Evolutionary conservation across 2,113 vertebrate species (phyloP).

Genomic region (Platichthys flesus): DNA sequence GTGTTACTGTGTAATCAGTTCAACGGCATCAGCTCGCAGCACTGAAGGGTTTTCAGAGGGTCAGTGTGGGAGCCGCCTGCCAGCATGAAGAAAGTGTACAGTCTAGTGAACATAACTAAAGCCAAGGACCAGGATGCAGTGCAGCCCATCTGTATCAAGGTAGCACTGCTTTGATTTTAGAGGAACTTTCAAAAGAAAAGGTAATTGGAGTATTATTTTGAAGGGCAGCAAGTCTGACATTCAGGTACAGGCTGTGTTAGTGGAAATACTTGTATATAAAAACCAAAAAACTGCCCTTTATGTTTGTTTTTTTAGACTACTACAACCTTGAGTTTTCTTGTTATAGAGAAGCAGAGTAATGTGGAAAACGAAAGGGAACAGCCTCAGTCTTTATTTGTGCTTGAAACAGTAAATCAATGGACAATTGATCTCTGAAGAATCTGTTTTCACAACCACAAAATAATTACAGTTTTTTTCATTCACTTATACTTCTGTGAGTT

Average conservation of each 20-base stretch:
- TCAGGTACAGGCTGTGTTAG: background rate
- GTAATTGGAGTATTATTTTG: background rate
- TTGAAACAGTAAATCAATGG: background rate
- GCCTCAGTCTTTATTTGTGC: too few species aligned
- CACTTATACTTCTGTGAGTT: background rate
- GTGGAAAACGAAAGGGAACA: too few species aligned
- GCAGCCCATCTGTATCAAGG: constrained; percentile 75
- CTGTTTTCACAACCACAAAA: background rate
- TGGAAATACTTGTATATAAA: background rate
- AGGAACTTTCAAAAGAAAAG: too few species aligned
- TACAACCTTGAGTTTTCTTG: background rate
- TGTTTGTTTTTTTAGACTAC: background rate
- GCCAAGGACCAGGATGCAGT: constrained; percentile 71
- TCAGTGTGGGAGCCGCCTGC: constrained; percentile 24
- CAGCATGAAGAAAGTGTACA: constrained; percentile 79
- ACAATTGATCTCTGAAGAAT: background rate
- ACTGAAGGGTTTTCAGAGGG: background rate
- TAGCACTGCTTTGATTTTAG: constrained; percentile 45
- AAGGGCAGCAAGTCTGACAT: background rate
- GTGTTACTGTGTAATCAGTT: constrained; percentile 23
- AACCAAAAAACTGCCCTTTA: background rate
- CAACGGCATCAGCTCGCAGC: constrained; percentile 20
- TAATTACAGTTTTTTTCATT: background rate
- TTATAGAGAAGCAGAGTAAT: background rate
- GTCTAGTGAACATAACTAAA: constrained; percentile 66